Base-by-base conservation (phyloP, 2,888 invertebrate genomes). In the Bombyx huttoni region DNA sequence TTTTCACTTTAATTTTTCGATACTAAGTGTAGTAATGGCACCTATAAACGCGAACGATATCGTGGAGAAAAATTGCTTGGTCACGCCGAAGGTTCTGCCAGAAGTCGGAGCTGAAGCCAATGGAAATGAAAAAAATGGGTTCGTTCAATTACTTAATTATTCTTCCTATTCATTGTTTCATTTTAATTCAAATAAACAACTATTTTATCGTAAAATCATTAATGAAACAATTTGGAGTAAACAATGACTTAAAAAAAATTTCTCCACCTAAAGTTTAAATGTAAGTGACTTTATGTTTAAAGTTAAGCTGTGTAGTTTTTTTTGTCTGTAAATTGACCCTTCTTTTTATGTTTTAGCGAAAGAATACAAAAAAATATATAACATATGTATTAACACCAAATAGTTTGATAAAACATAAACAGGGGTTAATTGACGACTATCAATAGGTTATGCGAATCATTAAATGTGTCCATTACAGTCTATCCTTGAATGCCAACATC, bases 31-130 rank as follows among this genome's bases (percentile, higher is more conserved):
- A 76, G 80, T 77, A 75, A 88, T 87, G 88, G 81, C 86, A 57
- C 86, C 88, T 45, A 74, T 84, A 46, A 85, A 84, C 63, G 78
- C 69, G 48, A 78, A 73, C 56, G 71, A 77, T 52, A 57, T 81
- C 51, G 79, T 69, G 50, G 64, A 67, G 56, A 78, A 80, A 60
- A 62, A 59, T 53, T 78, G 67, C 56, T 67, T 73, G 55, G 65
- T 79, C 7, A 78, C 74, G 6, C 87, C 85, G 60, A 65, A 80
- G 62, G 65, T 70, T 33, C 63, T 87, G 33, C 87, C 87, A 45
- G 87, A 87, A 73, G 79, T 85, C 8, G 81, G 85, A 55, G 70
- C 73, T 0, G 88, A 87, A 55, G 69, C 70, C 51, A 80, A 75
- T 62, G 70, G 67, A 40, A 53, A 49, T 46, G 52, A 34, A 14